phyloP scores from a whole-genome alignment of 2,797 vertebrate genomes.

The Avahi laniger region DNA sequence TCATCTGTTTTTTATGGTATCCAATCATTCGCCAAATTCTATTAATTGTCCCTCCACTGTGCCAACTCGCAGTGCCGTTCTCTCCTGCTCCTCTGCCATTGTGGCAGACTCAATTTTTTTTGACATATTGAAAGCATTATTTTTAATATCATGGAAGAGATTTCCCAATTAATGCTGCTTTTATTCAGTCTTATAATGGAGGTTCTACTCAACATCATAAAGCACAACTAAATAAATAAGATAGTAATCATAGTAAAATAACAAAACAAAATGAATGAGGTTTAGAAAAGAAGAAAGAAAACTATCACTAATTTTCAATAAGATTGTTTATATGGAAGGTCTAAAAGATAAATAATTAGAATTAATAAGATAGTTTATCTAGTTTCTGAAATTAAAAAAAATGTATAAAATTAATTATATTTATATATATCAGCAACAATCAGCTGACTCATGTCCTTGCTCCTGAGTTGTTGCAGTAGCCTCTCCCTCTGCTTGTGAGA shows the following conservation, averaged over 20 bases:
- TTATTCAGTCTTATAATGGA: not conserved
- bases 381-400: not conserved
- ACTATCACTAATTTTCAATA: not conserved
- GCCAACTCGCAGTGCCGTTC: not conserved
- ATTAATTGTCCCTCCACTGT: not conserved
- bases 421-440: not conserved
- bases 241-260: not conserved
- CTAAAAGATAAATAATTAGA: not conserved
- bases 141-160: not conserved
- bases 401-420: not conserved
- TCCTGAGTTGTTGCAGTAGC: not conserved
- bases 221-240: not conserved
- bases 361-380: not conserved
- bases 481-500: not conserved
- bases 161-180: not conserved
- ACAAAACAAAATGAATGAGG: not conserved
- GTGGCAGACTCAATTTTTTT: not conserved
- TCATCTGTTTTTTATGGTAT: not conserved
- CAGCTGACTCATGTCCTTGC: not conserved
- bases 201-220: not conserved
- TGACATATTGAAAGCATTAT: not conserved
- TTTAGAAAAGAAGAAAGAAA: not conserved
- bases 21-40: not conserved
- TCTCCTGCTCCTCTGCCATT: not conserved
- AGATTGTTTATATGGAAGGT: not conserved